Conservation (phyloP, 2,113 vertebrate species). For the rat (Rattus norvegicus) region DNA sequence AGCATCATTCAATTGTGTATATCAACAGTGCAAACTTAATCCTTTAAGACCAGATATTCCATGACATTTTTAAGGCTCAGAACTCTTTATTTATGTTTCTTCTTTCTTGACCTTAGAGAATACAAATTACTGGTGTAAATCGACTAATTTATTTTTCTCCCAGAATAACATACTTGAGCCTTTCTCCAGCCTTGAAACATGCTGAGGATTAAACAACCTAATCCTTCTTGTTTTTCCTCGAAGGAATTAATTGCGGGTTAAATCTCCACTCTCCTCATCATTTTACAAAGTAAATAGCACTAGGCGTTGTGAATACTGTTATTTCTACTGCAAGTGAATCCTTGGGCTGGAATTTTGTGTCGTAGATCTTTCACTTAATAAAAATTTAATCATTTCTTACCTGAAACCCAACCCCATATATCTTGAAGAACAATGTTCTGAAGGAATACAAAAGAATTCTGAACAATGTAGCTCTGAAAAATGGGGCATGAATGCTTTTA, state of each 20-base stretch:
- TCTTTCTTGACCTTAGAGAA: conserved; percentile 51
- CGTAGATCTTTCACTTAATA: conserved; percentile 48
- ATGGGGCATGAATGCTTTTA: conserved; percentile 66
- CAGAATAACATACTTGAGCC: conserved; percentile 44
- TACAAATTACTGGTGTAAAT: conserved; percentile 64
- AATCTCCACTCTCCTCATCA: conserved; percentile 53
- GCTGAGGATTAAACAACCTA: conserved; percentile 50
- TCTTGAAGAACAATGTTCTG: conserved; percentile 58
- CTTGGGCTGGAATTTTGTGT: conserved; percentile 8
- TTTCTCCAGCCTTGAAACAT: conserved; percentile 53
- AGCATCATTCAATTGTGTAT: background rate
- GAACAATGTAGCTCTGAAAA: conserved; percentile 47
- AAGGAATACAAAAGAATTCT: conserved; percentile 17
- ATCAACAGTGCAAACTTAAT: conserved; percentile 29
- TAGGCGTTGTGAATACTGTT: conserved; percentile 15
- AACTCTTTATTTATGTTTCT: conserved; percentile 42
- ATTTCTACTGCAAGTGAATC: conserved; percentile 47
- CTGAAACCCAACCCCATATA: conserved; percentile 26
- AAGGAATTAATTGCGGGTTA: conserved; percentile 60
- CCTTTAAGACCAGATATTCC: conserved; percentile 57
- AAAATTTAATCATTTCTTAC: conserved; percentile 53
- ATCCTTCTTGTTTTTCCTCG: conserved; percentile 32
- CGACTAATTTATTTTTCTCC: conserved; percentile 65
- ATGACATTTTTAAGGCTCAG: conserved; percentile 43
- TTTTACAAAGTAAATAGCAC: conserved; percentile 56